A percentile compares a stretch with the other conserved stretches of the same genome.
These are phyloP conservation scores for Machimus rusticus DNA, from an alignment of 2,888 invertebrate genomes.

Conservation along the genomic window DNA sequence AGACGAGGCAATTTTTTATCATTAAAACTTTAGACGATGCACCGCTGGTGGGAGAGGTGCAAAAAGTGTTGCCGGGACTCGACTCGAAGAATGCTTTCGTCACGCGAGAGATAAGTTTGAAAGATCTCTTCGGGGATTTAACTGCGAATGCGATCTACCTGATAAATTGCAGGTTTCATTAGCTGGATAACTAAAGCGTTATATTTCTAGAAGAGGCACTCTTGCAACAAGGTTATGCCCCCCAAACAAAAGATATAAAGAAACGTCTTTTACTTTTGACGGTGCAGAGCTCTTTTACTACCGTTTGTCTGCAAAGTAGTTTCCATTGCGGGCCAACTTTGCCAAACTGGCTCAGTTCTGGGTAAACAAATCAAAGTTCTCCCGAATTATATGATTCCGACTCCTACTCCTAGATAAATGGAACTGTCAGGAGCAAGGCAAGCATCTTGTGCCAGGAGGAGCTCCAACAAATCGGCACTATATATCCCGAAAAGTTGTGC, in stretches of 20 bases:
- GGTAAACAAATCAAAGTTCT: not conserved
- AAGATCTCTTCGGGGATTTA: not conserved
- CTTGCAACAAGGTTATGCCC: not conserved
- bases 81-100: not conserved
- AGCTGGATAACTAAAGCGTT: not conserved
- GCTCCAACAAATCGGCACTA: not conserved
- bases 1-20: not conserved
- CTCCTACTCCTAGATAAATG: not conserved
- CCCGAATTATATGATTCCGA: not conserved
- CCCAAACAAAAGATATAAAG: not conserved
- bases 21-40: not conserved
- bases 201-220: not conserved
- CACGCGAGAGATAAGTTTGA: not conserved
- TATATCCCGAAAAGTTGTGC: not conserved
- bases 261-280: not conserved
- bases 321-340: not conserved
- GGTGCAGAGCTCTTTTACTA: not conserved
- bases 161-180: not conserved
- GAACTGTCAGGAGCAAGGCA: not conserved
- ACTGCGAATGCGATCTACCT: not conserved
- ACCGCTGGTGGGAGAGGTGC: not conserved
- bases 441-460: not conserved
- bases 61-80: not conserved
- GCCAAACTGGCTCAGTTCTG: not conserved
- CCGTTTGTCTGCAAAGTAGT: not conserved